Percentiles rank a stretch among this genome's conserved stretches.
Evolutionary conservation across 2,797 vertebrate species (phyloP).

Genomic region (Dendrocincla tyrannina): DNA sequence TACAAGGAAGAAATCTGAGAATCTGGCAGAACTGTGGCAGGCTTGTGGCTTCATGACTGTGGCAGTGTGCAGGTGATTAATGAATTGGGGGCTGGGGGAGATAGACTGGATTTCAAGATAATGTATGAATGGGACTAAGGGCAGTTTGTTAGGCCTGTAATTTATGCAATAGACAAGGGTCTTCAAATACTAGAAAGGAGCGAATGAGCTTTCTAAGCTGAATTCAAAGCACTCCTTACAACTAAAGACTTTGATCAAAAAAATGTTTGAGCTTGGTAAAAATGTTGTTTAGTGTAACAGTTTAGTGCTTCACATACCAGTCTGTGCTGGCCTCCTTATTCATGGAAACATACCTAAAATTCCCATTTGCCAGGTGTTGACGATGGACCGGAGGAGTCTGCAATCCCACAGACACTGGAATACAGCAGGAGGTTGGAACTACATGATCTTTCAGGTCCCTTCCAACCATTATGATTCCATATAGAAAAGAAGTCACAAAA

Average conservation of each 20-base stretch:
- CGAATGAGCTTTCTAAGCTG: background rate
- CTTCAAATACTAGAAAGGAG: background rate
- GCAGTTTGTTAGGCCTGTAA: background rate
- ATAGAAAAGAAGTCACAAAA: background rate
- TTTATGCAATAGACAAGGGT: background rate
- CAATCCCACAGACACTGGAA: background rate
- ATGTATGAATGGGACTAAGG: background rate
- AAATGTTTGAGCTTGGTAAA: background rate
- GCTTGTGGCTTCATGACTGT: background rate
- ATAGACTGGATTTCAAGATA: background rate
- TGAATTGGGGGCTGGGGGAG: background rate
- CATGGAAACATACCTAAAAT: background rate
- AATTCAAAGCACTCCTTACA: background rate
- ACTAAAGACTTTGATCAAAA: background rate
- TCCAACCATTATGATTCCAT: background rate
- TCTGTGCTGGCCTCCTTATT: background rate
- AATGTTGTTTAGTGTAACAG: background rate
- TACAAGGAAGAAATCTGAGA: background rate
- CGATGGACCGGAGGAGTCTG: background rate
- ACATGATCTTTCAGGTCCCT: background rate
- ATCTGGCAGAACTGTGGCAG: background rate
- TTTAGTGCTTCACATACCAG: background rate
- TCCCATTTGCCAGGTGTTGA: background rate
- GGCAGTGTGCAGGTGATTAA: background rate
- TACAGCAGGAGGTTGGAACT: background rate